Evolutionary conservation across 1,140 invertebrate species (phyloP).

Genomic region (Drosophila pseudoananassae): DNA sequence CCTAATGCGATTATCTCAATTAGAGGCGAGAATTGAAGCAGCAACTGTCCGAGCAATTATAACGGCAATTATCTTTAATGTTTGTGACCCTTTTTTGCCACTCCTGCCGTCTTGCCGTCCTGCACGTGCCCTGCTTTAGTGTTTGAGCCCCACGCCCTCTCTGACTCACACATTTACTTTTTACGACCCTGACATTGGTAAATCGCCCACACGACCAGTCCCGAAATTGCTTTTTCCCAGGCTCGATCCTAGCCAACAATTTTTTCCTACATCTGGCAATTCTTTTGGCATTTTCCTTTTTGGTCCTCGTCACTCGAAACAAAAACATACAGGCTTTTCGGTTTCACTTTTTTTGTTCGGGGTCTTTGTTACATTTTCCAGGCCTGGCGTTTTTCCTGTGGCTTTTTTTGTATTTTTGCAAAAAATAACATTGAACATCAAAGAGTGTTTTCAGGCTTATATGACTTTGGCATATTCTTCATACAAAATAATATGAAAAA

Average conservation of each 20-base stretch:
- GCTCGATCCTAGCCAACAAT: conserved; percentile 24
- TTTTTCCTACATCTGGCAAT: conserved; percentile 29
- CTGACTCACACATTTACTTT: conserved; percentile 25
- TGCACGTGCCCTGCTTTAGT: conserved; percentile 53
- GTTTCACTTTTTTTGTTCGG: conserved; percentile 17
- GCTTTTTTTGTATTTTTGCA: conserved; percentile 14
- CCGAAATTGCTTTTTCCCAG: conserved; percentile 42
- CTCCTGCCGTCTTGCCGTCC: conserved; percentile 40
- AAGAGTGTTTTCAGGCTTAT: conserved; percentile 9
- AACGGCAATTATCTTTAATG: conserved; percentile 77
- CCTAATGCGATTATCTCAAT: conserved; percentile 72
- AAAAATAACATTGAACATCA: conserved; percentile 33
- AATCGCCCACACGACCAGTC: conserved; percentile 53
- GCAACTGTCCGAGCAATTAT: conserved; percentile 59
- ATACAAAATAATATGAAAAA: not conserved
- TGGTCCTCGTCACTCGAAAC: conserved; percentile 19
- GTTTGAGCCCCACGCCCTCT: not conserved
- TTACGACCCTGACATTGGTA: conserved; percentile 48
- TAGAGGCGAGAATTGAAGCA: conserved; percentile 47
- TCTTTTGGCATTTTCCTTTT: conserved; percentile 16
- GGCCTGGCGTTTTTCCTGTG: conserved; percentile 5
- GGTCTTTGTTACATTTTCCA: conserved; percentile 22
- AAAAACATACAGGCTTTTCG: conserved; percentile 19
- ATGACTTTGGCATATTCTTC: conserved; percentile 6
- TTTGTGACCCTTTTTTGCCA: conserved; percentile 56